Percentiles rank a stretch among this genome's conserved stretches.
These are phyloP conservation scores for Ophion obscuratus DNA, from an alignment of 2,888 invertebrate genomes.

Conservation along the genomic window DNA sequence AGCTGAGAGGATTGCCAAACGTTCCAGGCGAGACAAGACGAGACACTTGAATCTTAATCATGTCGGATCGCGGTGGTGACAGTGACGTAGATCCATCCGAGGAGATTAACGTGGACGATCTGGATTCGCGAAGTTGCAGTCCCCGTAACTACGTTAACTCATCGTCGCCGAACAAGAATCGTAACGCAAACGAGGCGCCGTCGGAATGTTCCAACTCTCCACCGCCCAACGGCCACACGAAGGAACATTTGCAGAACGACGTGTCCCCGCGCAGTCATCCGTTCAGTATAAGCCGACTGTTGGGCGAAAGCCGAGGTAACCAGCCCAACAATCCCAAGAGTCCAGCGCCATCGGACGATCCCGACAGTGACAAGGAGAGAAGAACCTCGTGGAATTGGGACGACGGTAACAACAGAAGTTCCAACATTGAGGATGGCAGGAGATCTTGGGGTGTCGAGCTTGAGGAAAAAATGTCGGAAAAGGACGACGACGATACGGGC, in stretches of 20 bases:
- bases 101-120: constrained; percentile 83
- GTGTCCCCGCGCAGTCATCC: constrained; percentile 80
- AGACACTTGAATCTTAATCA: constrained; percentile 55
- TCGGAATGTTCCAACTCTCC: constrained; percentile 79
- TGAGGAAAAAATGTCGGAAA: constrained; percentile 80
- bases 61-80: constrained; percentile 80
- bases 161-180: constrained; percentile 58
- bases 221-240: constrained; percentile 75
- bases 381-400: constrained; percentile 80
- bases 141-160: constrained; percentile 74
- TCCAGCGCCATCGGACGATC: constrained; percentile 77
- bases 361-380: constrained; percentile 80
- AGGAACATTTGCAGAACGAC: constrained; percentile 76
- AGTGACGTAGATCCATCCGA: constrained; percentile 82
- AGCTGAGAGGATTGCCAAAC: not conserved
- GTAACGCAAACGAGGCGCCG: constrained; percentile 66
- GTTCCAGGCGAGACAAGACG: constrained; percentile 5
- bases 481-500: constrained; percentile 81
- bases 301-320: constrained; percentile 77
- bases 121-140: constrained; percentile 80
- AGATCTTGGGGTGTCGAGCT: constrained; percentile 80
- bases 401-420: constrained; percentile 74
- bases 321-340: constrained; percentile 75
- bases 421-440: constrained; percentile 78
- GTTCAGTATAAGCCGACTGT: constrained; percentile 82